Evolutionary conservation across 1,140 invertebrate species (phyloP), one percentile per base, ranked within the genome.

Genomic region (Adoxophyes honmai): DNA sequence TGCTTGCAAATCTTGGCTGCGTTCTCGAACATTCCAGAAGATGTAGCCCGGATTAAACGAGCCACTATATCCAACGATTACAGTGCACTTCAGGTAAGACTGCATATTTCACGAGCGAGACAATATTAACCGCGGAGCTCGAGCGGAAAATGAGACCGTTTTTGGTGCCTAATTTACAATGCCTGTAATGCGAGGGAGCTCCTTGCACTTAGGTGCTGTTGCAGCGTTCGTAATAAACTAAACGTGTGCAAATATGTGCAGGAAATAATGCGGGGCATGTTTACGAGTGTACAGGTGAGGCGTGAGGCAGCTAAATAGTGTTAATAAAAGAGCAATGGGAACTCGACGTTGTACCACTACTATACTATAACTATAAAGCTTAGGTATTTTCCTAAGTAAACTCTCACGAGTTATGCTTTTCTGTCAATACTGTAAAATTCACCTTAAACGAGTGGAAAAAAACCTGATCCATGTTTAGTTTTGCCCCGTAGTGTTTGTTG

Each of bases 131-230:
- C 68, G 73, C 73, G 72, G 78, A 71, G 64, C 75, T 82, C 73
- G 75, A 58, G 75, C 72, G 81, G 80, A 81, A 82, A 82, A 84
- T 75, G 81, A 83, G 81, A 81, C 81, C 74, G 83, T 83, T 83
- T 86, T 86, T 86, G 81, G 78, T 76, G 69, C 66, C 75, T 86
- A 86, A 84, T 86, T 84, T 84, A 86, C 79, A 78, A 73, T 72
- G 70, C 64, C 59, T 72, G 69, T 80, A 77, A 83, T 81, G 77
- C 73, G 69, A 55, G 71, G 62, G 74, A 79, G 75, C 72, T 76
- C 73, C 65, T 65, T 70, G 70, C 74, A 15, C 28, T 37, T 14
- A 34, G 44, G 67, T 71, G 62, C 68, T 60, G 64, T 68, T 64
- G 57, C 61, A 65, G 62, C 53, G 57, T 81, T 73, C 68, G 69